These are phyloP conservation scores for Calliphora vomitoria DNA, from an alignment of 2,888 invertebrate species.

Conservation along the genomic window DNA sequence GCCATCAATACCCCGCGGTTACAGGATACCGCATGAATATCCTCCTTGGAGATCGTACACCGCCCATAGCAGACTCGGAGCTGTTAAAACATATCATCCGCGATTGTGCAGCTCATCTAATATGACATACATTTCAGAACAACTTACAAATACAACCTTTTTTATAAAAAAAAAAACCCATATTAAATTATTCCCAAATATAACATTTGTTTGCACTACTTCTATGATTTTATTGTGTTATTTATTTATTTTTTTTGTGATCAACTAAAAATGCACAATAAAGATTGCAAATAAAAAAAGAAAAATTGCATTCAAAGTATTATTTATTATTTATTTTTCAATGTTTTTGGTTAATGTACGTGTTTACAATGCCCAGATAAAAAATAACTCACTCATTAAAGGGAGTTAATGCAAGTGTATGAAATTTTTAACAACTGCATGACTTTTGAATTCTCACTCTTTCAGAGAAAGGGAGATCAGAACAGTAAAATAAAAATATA, in stretches of 20 bases:
- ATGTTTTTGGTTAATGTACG: slow-evolving; percentile 39
- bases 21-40: too few relatives aligned
- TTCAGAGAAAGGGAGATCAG: background rate
- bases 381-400: slow-evolving; percentile 12
- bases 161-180: too few relatives aligned
- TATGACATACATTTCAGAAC: too few relatives aligned
- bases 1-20: too few relatives aligned
- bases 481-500: too few relatives aligned
- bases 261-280: background rate
- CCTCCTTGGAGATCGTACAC: too few relatives aligned
- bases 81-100: too few relatives aligned
- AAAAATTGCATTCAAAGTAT: background rate
- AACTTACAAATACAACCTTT: too few relatives aligned
- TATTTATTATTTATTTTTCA: background rate
- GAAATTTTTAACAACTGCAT: slow-evolving; percentile 19
- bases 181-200: too few relatives aligned
- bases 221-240: background rate
- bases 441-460: background rate
- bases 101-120: too few relatives aligned
- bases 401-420: slow-evolving; percentile 9
- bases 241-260: background rate
- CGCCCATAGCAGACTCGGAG: too few relatives aligned
- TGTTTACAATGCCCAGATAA: slow-evolving; percentile 49
- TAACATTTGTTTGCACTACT: background rate
- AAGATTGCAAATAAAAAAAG: background rate